Base-by-base conservation (phyloP, 2,888 invertebrate species). In the Spatulosminthurus flaviceps region DNA sequence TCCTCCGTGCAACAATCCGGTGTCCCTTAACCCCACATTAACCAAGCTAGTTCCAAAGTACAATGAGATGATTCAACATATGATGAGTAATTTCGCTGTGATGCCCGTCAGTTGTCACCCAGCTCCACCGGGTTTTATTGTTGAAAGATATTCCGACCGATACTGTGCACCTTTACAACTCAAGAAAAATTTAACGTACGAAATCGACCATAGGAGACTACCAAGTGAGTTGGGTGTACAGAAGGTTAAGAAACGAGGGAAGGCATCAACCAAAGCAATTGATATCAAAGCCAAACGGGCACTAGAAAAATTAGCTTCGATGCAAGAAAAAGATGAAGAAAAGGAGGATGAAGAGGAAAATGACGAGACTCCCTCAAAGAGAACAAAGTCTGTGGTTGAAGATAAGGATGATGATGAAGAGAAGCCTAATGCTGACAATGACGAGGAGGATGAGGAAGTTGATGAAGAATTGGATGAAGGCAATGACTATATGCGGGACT, bases 381-480 rank as follows among this genome's bases (percentile, higher is more conserved):
- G 78, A 83, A 82, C 69, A 22, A 85, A 86, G 72, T 82, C 84
- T 43, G 82, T 80, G 41, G 82, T 84, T n/a, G 85, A 84, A 19
- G 87, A 86, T 29, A 86, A 86, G 34, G 82, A 81, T 9, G 83
- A 86, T 79, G 85, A 86, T 69, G 85, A 85, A 64, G 86, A 84
- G 41, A 83, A 82, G 41, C 84, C 34, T 51, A 51, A 61, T 22
- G 60, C 4, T 16, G 66, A 28, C 1, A 73, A 81, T 22, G 84
- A 84, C 5, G 83, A 84, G 26, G 83, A 84, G 5, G 84, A 84
- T 13, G 84, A 86, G 85, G 88, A 89, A 71, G 90, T 91, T 83
- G 92, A 92, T 86, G 87, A 90, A 71, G 86, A 88, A 22, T 89
- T 90, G 70, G 90, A 90, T 76, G 90, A 90, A 69, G 87, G 86